Conservation (phyloP, 92 coral and sea anemone genomes). For the Phenganax subtilis region DNA sequence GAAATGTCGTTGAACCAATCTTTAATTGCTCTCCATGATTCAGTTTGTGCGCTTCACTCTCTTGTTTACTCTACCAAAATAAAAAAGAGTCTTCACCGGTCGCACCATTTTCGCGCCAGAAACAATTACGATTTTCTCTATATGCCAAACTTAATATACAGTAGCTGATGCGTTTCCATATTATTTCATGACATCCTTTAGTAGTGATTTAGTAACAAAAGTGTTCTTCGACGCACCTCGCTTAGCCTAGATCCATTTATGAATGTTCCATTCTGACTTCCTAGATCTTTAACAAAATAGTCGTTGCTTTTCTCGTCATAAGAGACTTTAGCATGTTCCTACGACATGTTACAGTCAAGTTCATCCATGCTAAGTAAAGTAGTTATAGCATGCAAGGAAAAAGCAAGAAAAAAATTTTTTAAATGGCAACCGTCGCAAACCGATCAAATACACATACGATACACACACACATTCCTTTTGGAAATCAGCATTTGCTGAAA, state of each 20-base stretch:
- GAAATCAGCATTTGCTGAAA: too few relatives aligned
- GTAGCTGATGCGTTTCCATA: not conserved
- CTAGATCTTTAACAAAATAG: conserved; percentile 79
- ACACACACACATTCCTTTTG: too few relatives aligned
- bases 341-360: conserved; percentile 12
- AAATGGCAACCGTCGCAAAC: not conserved
- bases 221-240: conserved; percentile 54
- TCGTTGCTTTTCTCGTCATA: conserved; percentile 79
- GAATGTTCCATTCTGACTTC: conserved; percentile 92
- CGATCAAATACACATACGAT: too few relatives aligned
- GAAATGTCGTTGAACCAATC: conserved; percentile 73
- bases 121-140: not conserved
- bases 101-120: not conserved
- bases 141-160: not conserved
- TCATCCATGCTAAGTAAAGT: not conserved
- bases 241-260: conserved; percentile 76
- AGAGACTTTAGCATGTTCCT: conserved; percentile 73
- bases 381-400: not conserved
- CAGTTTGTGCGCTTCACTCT: conserved; percentile 62
- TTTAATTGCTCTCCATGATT: conserved; percentile 78
- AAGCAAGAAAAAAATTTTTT: not conserved
- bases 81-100: not conserved
- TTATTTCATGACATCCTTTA: not conserved
- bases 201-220: not conserved
- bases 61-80: conserved; percentile 60